Base-by-base conservation (phyloP, 1,140 invertebrate species). In the Apocrypta bakeri region DNA sequence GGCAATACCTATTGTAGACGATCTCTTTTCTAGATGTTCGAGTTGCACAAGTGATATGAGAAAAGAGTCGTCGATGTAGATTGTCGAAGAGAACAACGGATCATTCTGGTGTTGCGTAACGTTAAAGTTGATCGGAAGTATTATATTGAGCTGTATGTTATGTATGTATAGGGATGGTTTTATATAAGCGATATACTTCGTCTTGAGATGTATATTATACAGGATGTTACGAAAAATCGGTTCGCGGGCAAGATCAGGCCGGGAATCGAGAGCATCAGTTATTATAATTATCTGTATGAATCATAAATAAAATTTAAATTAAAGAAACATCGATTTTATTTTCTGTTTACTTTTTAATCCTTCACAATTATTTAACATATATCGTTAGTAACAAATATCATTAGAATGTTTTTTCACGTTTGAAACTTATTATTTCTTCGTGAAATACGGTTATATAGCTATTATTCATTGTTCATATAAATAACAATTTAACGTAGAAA, bases 91-190 rank as follows among this genome's bases (percentile, higher is more conserved):
- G 3, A 9, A 37, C 33, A 68, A 31, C 42, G 68, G 63, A 42
- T 11, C 31, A 63, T 85, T 83, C 69, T 81, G 61, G 76, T 78
- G 66, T 61, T 83, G 78, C 74, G 42, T 48, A 85, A 80, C 77
- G 89, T 91, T 90, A 90, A 89, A 88, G 87, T 87, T 90, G 85
- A 89, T 88, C 85, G 86, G 83, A 90, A 90, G 89, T 91, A 91
- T 90, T 91, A 90, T 85, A 87, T 87, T 72, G 87, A 90, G 81
- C 76, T 89, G 87, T 90, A 90, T 85, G 88, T 89, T 89, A 87
- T 88, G 87, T 89, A 87, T 88, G 87, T 89, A 91, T 90, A 86
- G 89, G 89, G 88, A 87, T 85, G 80, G 86, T 86, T 87, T 89
- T 90, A 85, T 87, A 87, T 84, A 86, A 88, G 77, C 68, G 86